Evolutionary conservation across 2,888 invertebrate genomes (phyloP).

Genomic region (Platycheirus albimanus): DNA sequence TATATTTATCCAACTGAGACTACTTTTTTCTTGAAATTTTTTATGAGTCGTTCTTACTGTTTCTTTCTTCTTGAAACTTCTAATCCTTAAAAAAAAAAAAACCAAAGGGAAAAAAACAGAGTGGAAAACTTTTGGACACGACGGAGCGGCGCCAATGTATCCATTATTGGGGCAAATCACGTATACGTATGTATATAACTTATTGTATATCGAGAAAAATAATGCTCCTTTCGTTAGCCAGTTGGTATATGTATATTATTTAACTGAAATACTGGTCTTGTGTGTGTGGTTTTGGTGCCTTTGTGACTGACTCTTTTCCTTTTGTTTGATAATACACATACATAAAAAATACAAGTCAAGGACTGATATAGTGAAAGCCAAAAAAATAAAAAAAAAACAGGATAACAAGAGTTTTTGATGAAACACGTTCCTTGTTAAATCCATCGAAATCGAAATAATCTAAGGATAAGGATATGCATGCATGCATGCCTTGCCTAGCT

Average conservation of each 20-base stretch:
- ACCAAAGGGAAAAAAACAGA: slow-evolving; percentile 59
- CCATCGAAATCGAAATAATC: slow-evolving; percentile 73
- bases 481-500: slow-evolving; percentile 56
- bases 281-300: slow-evolving; percentile 52
- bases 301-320: slow-evolving; percentile 46
- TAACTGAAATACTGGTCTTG: slow-evolving; percentile 7
- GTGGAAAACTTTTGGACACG: slow-evolving; percentile 72
- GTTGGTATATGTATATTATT: slow-evolving; percentile 12
- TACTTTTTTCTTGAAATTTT: slow-evolving; percentile 49
- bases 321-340: slow-evolving; percentile 50
- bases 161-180: slow-evolving; percentile 66
- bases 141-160: slow-evolving; percentile 72
- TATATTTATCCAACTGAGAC: slow-evolving; percentile 60
- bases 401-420: slow-evolving; percentile 46
- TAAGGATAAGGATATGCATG: slow-evolving; percentile 54
- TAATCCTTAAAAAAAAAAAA: slow-evolving; percentile 53
- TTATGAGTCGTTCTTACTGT: slow-evolving; percentile 17
- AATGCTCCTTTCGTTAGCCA: slow-evolving; percentile 64
- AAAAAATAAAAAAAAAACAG: slow-evolving; percentile 16
- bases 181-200: slow-evolving; percentile 69
- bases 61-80: slow-evolving; percentile 45
- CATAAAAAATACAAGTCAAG: slow-evolving; percentile 57
- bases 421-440: slow-evolving; percentile 68
- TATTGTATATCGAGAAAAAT: slow-evolving; percentile 68
- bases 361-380: no score